Conservation (phyloP, 2,888 invertebrate genomes). For the Cephus nigrinus region DNA sequence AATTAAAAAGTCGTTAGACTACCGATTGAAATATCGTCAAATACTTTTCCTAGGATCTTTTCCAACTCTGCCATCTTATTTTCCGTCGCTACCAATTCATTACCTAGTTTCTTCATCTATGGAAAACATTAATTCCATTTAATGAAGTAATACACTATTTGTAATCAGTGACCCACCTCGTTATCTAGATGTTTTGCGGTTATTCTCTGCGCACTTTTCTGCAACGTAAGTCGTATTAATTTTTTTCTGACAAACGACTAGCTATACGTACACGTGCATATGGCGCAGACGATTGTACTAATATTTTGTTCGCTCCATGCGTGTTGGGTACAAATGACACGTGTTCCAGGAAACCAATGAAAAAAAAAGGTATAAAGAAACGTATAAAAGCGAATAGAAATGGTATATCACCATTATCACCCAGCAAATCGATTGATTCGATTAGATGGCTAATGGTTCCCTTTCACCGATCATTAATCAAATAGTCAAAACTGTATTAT, state of each 20-base stretch:
- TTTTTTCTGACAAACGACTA: neutral
- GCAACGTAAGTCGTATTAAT: conserved; percentile 15
- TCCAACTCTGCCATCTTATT: conserved; percentile 52
- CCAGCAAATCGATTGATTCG: neutral
- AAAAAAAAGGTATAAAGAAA: neutral
- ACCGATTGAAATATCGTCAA: neutral
- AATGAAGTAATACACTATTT: neutral
- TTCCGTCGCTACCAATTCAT: conserved; percentile 41
- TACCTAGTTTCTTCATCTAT: conserved; percentile 49
- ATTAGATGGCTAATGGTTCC: neutral
- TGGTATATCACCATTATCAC: neutral
- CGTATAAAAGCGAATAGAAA: neutral
- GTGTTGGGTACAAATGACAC: neutral
- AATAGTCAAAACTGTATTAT: neutral
- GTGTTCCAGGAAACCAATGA: neutral
- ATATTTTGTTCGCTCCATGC: neutral
- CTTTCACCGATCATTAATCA: conserved; percentile 1
- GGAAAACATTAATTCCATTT: neutral
- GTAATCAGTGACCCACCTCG: conserved; percentile 42
- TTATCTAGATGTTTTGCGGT: conserved; percentile 47
- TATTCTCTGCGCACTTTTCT: conserved; percentile 52
- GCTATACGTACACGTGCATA: neutral
- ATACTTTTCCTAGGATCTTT: conserved; percentile 51
- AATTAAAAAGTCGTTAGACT: neutral
- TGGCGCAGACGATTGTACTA: neutral